Conservation (phyloP, 2,797 vertebrate species). For the Sylvilagus floridanus region DNA sequence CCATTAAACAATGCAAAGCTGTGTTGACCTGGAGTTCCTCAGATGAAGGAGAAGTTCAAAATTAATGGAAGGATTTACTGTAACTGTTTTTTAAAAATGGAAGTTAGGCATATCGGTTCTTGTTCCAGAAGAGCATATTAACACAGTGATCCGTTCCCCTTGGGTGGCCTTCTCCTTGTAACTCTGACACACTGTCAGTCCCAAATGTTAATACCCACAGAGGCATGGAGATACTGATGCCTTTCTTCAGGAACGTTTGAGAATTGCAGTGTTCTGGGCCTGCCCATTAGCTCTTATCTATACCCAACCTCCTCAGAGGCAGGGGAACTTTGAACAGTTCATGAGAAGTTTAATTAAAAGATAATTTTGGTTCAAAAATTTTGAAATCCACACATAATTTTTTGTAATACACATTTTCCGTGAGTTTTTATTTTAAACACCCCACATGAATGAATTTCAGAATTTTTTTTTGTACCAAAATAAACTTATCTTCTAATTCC, state of each 20-base stretch:
- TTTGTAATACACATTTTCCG: too few relatives aligned
- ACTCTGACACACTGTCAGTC: background rate
- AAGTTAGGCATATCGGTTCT: conserved; percentile 4
- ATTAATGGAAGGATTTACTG: conserved; percentile 78
- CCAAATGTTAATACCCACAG: background rate
- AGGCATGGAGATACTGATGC: background rate
- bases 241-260: background rate
- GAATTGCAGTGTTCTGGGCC: background rate
- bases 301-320: background rate
- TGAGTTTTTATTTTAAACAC: too few relatives aligned
- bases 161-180: background rate
- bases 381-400: too few relatives aligned
- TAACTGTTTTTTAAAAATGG: conserved; percentile 64
- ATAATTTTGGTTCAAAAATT: too few relatives aligned
- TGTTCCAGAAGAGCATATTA: conserved; percentile 75
- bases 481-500: too few relatives aligned
- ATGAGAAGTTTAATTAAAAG: too few relatives aligned
- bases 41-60: conserved; percentile 77
- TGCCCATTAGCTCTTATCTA: background rate
- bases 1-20: conserved; percentile 68
- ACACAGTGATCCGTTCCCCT: conserved; percentile 55
- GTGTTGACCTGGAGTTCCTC: conserved; percentile 62
- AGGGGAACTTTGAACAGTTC: too few relatives aligned
- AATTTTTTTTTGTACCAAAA: too few relatives aligned
- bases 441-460: too few relatives aligned